phyloP scores from a whole-genome alignment of 2,113 vertebrate genomes.

The Smithornis capensis region DNA sequence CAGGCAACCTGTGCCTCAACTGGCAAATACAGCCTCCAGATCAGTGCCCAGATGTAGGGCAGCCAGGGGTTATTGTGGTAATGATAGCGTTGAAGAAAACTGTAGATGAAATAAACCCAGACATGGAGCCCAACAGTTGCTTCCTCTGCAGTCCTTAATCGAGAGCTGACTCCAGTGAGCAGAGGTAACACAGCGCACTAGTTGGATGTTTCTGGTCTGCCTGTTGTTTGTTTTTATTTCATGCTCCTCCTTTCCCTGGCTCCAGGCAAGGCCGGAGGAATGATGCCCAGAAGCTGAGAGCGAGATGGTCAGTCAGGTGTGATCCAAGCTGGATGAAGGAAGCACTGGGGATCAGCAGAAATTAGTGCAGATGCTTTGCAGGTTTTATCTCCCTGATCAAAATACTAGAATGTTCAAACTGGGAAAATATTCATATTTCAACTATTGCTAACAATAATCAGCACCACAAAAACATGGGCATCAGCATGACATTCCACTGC shows the following conservation, averaged over 20 bases:
- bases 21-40: background rate
- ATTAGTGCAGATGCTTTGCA: background rate
- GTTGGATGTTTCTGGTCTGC: background rate
- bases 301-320: background rate
- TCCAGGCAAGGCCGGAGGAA: background rate
- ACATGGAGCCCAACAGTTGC: background rate
- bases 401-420: background rate
- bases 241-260: background rate
- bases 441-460: background rate
- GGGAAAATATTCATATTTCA: background rate
- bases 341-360: background rate
- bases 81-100: background rate
- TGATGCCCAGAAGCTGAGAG: background rate
- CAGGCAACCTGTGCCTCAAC: background rate
- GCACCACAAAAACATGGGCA: background rate
- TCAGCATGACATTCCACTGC: background rate
- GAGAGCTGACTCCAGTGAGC: accelerated
- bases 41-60: background rate
- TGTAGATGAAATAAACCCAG: background rate
- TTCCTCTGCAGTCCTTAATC: background rate
- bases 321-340: background rate
- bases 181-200: background rate
- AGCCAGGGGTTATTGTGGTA: background rate
- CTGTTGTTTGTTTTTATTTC: background rate
- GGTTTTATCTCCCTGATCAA: background rate